Evolutionary conservation across 2,113 vertebrate genomes (phyloP), one percentile per base, ranked within the genome.

Genomic region (Seriola dumerili): DNA sequence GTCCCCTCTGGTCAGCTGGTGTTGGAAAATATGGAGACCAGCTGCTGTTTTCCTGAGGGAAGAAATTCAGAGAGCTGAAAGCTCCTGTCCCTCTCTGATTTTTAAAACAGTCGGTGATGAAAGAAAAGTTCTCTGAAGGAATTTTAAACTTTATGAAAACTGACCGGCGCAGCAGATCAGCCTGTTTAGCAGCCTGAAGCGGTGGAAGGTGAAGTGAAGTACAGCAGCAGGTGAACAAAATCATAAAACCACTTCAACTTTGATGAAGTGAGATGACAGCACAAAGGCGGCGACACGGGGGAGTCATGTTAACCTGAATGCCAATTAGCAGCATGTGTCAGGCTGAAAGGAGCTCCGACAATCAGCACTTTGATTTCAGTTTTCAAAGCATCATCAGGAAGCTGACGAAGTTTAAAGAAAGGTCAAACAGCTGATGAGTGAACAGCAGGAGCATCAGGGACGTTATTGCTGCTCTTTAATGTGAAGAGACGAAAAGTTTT

Each of bases 241-340:
- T 8, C 23, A 48, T 17, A n/a, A 65, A 59, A n/a, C 40, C 29
- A 19, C 32, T 32, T 62, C 48, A 50, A 1, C 55, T 58, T 8
- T 55, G 84, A 78, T 6, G 85, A 21, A 0, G 8, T 36, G 62
- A 50, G 48, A 65, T 72, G 72, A 63, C 76, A 57, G 29, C 70
- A 76, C 19, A 40, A 34, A 58, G 48, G 75, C 29, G 7, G 71
- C 2, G 17, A n/a, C 63, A 3, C 64, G 0, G 50, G 70, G 71
- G 78, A 76, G 46, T 21, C 38, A 0, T 78, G 69, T 81, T 67
- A 66, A 78, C 74, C 70, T 68, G 73, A 78, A 78, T 85, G 75
- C 12, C 78, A n/a, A 78, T 88, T 57, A 85, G 70, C 78, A 73
- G 81, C 68, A 8, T 40, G 73, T 46, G 68, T 87, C 63, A 13